These are phyloP conservation scores for Myxocyprinus asiaticus DNA, from an alignment of 2,113 vertebrate species.

Conservation along the genomic window DNA sequence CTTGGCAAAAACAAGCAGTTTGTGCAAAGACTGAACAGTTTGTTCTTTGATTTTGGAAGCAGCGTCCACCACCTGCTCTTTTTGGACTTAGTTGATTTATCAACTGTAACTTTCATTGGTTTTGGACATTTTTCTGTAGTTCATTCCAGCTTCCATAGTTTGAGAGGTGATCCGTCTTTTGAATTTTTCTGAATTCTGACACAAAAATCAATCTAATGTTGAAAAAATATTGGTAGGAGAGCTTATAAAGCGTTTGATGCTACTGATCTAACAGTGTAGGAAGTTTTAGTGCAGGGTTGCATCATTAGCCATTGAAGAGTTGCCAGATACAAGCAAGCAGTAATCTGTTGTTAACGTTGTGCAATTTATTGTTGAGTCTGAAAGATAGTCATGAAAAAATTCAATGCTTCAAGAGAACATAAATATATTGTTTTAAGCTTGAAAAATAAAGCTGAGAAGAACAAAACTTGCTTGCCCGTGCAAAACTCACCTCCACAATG, in stretches of 20 bases:
- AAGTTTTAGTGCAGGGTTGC: constrained; percentile 13
- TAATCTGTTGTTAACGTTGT: constrained; percentile 13
- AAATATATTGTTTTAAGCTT: not conserved
- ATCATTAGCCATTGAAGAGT: constrained; percentile 18
- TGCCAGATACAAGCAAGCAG: not conserved
- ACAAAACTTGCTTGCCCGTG: not conserved
- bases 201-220: constrained; percentile 33
- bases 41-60: constrained; percentile 54
- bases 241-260: not conserved
- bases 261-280: constrained; percentile 1
- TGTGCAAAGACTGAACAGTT: constrained; percentile 42
- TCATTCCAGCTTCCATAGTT: constrained; percentile 28
- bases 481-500: too few species aligned
- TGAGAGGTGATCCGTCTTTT: constrained; percentile 2
- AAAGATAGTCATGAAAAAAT: not conserved
- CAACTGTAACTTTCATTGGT: constrained; percentile 37
- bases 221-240: not conserved
- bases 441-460: not conserved
- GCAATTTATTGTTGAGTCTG: not conserved
- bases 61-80: constrained; percentile 54
- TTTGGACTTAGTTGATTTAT: constrained; percentile 53
- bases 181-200: constrained; percentile 13
- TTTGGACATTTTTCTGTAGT: constrained; percentile 51
- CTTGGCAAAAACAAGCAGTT: constrained; percentile 53
- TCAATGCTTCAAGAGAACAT: not conserved